A percentile compares a stretch with the other conserved stretches of the same genome.
Conservation (phyloP, 2,113 vertebrate genomes). For the Microcebus tavaratra region DNA sequence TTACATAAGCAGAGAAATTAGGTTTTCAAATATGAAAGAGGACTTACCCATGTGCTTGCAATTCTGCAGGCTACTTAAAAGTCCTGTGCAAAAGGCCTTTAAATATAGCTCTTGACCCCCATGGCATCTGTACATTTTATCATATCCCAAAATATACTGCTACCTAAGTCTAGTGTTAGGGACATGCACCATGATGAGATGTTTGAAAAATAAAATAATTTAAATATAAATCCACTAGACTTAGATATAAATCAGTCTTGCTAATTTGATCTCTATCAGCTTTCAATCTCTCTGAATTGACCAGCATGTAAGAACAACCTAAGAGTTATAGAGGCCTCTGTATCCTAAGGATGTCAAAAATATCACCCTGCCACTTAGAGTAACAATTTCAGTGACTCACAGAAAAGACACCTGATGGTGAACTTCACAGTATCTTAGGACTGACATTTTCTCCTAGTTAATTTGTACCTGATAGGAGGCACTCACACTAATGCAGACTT, state of each 20-base stretch:
- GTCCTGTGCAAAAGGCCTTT: neutral
- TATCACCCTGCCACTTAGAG: neutral
- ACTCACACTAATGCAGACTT: neutral
- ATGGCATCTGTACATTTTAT: neutral
- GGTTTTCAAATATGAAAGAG: neutral
- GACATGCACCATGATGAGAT: neutral
- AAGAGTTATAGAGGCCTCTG: neutral
- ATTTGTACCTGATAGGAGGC: neutral
- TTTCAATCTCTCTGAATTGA: neutral
- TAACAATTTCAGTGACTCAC: neutral
- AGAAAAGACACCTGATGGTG: neutral
- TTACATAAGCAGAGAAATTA: slow-evolving; percentile 13
- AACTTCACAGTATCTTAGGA: neutral
- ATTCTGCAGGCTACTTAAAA: neutral
- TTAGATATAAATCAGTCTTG: neutral
- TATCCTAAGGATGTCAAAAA: neutral
- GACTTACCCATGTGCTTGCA: neutral
- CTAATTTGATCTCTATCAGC: neutral
- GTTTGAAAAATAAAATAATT: slow-evolving; percentile 26
- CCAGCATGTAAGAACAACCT: neutral
- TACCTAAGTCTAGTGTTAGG: neutral
- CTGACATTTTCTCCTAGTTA: neutral
- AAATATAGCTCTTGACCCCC: neutral
- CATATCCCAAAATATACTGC: neutral
- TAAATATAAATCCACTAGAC: neutral